Conservation (phyloP, 2,888 invertebrate species). For the Cyclophora punctaria region DNA sequence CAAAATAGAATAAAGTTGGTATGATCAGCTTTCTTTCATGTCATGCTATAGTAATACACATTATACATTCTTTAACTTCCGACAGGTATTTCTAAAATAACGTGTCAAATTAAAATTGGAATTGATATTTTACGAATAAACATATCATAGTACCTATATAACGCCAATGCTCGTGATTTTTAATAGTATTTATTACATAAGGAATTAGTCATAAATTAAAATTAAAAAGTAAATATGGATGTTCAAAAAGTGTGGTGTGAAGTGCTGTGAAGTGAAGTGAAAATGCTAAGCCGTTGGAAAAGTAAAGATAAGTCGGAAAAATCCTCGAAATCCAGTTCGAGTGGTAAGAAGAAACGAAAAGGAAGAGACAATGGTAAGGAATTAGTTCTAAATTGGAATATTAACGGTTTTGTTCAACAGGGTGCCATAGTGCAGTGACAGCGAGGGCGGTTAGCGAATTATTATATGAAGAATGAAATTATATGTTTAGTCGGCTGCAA, state of each 20-base stretch:
- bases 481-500: no score
- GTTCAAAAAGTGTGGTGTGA: conserved; percentile 17
- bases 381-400: no score
- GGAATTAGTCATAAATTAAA: neutral
- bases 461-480: no score
- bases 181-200: neutral
- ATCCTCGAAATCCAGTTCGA: conserved; percentile 74
- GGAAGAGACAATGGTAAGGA: conserved; percentile 86
- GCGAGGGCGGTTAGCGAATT: no score
- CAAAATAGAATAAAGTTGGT: no score
- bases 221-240: conserved; percentile 10
- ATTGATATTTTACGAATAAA: neutral
- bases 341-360: conserved; percentile 88
- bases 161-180: neutral
- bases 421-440: no score
- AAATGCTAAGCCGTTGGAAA: conserved; percentile 89
- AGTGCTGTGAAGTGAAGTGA: conserved; percentile 16
- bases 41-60: no score
- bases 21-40: no score
- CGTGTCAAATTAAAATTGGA: neutral
- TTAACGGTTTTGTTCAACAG: no score
- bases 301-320: conserved; percentile 88
- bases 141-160: neutral
- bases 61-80: no score
- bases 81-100: neutral